Percentiles rank a stretch among this genome's conserved stretches.
Evolutionary conservation across 2,888 invertebrate genomes (phyloP).

Genomic region (Sinelater perroti): DNA sequence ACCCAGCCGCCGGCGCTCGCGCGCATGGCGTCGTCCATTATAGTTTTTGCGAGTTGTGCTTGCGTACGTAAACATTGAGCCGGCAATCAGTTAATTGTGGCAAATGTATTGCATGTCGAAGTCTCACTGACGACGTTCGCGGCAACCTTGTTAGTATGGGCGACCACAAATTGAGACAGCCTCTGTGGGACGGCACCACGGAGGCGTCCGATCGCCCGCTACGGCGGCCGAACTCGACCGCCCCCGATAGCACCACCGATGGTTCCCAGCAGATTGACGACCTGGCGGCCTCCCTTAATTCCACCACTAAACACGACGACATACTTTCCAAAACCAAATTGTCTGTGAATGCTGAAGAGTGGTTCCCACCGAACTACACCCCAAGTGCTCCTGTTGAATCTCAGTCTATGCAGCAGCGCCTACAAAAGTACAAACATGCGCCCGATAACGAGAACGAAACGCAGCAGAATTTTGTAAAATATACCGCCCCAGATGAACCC

Average conservation of each 20-base stretch:
- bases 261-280: constrained; percentile 10
- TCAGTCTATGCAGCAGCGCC: constrained; percentile 34
- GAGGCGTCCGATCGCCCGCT: constrained; percentile 28
- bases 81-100: too few species aligned
- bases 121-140: too few species aligned
- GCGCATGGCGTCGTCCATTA: too few species aligned
- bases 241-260: background rate
- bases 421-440: constrained; percentile 24
- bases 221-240: constrained; percentile 35
- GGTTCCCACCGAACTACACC: constrained; percentile 66
- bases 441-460: background rate
- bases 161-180: constrained; percentile 19
- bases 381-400: constrained; percentile 12
- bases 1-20: too few species aligned
- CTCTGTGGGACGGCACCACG: constrained; percentile 35
- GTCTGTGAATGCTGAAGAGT: constrained; percentile 69
- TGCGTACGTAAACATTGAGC: too few species aligned
- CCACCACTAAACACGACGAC: constrained; percentile 31
- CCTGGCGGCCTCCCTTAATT: constrained; percentile 20
- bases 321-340: constrained; percentile 50
- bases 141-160: too few species aligned
- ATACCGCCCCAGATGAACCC: constrained; percentile 44
- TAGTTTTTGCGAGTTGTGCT: too few species aligned
- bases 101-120: too few species aligned
- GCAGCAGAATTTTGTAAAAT: constrained; percentile 2